Conservation (phyloP, 2,888 invertebrate species). For the Aphidoletes aphidimyza region DNA sequence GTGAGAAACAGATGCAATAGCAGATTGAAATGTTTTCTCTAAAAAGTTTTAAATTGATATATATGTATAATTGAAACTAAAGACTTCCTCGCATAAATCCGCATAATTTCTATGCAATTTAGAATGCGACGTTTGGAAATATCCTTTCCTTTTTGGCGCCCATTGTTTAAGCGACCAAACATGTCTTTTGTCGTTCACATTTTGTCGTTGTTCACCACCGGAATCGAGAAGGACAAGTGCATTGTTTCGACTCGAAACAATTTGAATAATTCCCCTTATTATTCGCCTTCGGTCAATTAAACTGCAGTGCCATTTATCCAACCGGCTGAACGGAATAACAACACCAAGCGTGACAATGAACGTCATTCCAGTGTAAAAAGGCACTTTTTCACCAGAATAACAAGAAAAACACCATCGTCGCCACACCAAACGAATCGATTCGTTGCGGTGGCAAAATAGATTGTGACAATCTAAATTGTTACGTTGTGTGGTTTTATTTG, state of each 20-base stretch:
- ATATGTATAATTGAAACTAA: neutral
- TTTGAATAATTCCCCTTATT: neutral
- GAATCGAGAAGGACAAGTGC: constrained; percentile 7
- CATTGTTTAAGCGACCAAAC: neutral
- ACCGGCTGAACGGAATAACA: neutral
- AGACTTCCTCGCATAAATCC: neutral
- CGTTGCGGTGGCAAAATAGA: neutral
- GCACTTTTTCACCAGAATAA: neutral
- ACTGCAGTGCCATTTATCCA: neutral
- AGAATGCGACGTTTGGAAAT: neutral
- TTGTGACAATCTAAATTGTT: neutral
- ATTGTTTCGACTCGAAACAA: neutral
- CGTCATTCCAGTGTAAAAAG: neutral
- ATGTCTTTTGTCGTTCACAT: neutral
- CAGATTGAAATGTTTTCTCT: too few relatives aligned
- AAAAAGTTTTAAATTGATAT: neutral
- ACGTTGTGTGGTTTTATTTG: neutral
- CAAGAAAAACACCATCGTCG: too few relatives aligned
- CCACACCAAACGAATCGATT: neutral
- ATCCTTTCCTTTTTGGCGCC: neutral
- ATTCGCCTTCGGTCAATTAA: constrained; percentile 14
- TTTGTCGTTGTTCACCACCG: neutral
- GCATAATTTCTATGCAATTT: too few relatives aligned
- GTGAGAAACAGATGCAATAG: too few relatives aligned
- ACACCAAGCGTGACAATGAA: constrained; percentile 1